Base-by-base conservation (phyloP, 2,797 vertebrate species). In the Sphenodon punctatus region DNA sequence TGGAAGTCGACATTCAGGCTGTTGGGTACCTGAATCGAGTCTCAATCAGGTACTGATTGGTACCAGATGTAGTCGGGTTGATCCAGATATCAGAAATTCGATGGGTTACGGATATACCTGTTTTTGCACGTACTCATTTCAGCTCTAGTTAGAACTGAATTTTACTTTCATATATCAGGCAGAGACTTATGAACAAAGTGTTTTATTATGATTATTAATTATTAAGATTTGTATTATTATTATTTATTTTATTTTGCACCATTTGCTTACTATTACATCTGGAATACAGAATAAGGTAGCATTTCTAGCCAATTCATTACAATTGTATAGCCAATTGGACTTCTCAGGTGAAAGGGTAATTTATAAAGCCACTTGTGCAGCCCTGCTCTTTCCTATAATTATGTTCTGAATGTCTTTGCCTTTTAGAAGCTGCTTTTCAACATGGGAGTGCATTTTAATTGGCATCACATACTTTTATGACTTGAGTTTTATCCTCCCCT, bases 381-480 rank as follows among this genome's bases (percentile, higher is more conserved):
- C 45, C 82, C 51, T 78, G 19, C 78, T 76, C 65, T 65, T 71
- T 23, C 25, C 23, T 49, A 41, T 87, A 75, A 74, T 78, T 85
- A 74, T 88, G 88, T 93, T 91, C 80, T 88, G 42, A 80, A 93
- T 78, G 74, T 30, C 22, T 75, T 59, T 72, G 5, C 14, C 64
- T 8, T 88, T 84, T 84, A 70, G 80, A 83, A 90, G 82, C 66
- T 81, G 22, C 71, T 85, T 90, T 78, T 71, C 66, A 86, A 74
- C 61, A 66, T 76, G 77, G 80, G 84, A 93, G 73, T 90, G 20
- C 22, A 80, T 88, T 94, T 95, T 94, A 93, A 93, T 91, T 94
- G 71, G 59, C 60, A 51, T 84, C 80, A 78, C 73, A 84, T 85
- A 79, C 79, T 68, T 87, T 86, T 81, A 86, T 79, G 67, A 89